Evolutionary conservation across 2,113 vertebrate genomes (phyloP), one percentile per base, ranked within the genome.

Genomic region (Phyllopteryx taeniolatus): DNA sequence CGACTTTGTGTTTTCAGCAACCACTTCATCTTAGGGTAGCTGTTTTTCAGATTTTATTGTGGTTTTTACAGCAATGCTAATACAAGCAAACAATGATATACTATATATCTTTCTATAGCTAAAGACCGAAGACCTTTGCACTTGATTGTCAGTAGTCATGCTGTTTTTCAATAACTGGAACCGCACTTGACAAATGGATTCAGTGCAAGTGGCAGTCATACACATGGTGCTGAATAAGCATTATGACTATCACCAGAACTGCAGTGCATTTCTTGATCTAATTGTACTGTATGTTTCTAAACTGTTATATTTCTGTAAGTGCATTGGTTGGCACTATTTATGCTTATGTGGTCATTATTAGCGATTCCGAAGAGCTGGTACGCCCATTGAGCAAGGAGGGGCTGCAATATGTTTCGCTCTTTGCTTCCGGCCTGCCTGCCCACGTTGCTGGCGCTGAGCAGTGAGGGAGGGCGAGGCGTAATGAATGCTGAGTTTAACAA

Each of bases 401-500:
- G 60, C 66, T 31, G 70, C 83, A 77, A 81, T 84, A 77, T 85
- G 82, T 87, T 66, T 8, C 12, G 5, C 63, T 46, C n/a, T 64
- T 43, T 22, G 19, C 42, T 43, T 64, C 63, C 42, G n/a, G 43
- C 42, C 42, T 46, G 39, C 19, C 62, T n/a, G 63, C 43, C 43
- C 63, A 47, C 20, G 22, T 46, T 27, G 10, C 63, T 27, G 63
- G 63, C 63, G 44, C 42, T 68, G 70, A 65, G 76, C 71, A 69
- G 77, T 39, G 2, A 33, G 56, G 66, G 49, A 17, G 15, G 27
- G 35, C 1, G 1, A 77, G 42, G 81, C 68, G 42, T 85, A 77
- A 77, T 68, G 63, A 85, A 85, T 61, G 74, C 56, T 79, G 74
- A 74, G 63, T 83, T 84, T 87, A 87, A 88, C 70, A 86, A 81